phyloP scores from a whole-genome alignment of 2,888 invertebrate genomes.

The Meganola albula region DNA sequence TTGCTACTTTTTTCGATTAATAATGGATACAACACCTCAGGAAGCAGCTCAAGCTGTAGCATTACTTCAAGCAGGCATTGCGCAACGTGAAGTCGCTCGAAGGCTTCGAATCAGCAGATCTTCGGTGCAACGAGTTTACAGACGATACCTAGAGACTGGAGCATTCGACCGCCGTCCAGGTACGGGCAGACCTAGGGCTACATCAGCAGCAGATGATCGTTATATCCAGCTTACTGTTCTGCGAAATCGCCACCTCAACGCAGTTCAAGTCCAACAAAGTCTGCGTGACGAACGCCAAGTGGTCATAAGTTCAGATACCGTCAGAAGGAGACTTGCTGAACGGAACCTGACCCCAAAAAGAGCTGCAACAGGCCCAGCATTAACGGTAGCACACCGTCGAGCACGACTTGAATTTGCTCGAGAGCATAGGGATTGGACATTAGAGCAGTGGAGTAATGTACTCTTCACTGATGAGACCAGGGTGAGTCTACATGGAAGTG shows the following conservation, averaged over 20 bases:
- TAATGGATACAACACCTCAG: conserved; percentile 8
- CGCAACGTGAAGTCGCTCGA: conserved; percentile 16
- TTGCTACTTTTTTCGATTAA: too few species aligned
- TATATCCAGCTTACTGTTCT: conserved; percentile 3
- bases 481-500: conserved; percentile 16
- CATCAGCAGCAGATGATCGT: conserved; percentile 1
- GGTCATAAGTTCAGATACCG: conserved; percentile 1
- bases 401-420: conserved; percentile 14
- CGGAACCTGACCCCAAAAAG: conserved; percentile 3
- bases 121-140: conserved; percentile 7
- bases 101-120: conserved; percentile 10
- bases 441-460: conserved; percentile 11
- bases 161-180: conserved; percentile 4
- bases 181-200: conserved; percentile 3
- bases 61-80: conserved; percentile 15
- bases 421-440: conserved; percentile 13
- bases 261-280: conserved; percentile 17
- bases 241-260: conserved; percentile 14
- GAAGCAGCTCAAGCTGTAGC: conserved; percentile 13
- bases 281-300: conserved; percentile 12
- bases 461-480: conserved; percentile 13
- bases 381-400: conserved; percentile 10
- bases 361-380: conserved; percentile 12
- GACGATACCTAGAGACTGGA: background rate
- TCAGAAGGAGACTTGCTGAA: conserved; percentile 2